Evolutionary conservation across 92 coral and sea anemone species (phyloP), one percentile per base, ranked within the genome.

Genomic region (Porites evermanni): DNA sequence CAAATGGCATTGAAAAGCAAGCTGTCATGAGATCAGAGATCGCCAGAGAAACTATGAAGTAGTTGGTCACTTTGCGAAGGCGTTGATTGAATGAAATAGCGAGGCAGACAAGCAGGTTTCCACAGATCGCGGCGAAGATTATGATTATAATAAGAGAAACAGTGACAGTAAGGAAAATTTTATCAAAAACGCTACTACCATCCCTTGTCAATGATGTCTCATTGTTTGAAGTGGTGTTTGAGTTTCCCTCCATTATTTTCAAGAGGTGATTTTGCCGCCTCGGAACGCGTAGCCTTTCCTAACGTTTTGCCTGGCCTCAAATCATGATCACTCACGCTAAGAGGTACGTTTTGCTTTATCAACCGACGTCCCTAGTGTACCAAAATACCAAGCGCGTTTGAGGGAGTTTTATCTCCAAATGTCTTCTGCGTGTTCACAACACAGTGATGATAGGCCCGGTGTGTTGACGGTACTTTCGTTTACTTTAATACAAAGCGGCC

Each of bases 21-120:
- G 96, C 96, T 51, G 98, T 93, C 29, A 95, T 70, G 52, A 95
- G 88, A 68, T 95, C 98, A 12, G 94, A 89, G n/a, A 95, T 81
- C 3, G 96, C 95, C 76, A 95, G 88, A 5, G 98, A 95, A 79
- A 95, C 93, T 67, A 95, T 95, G 84, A 95, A 95, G 77, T 88
- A 83, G 77, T 94, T 95, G 70, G 98, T 93, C 0, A 92, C 69
- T 32, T 91, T 88, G 56, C 94, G 96, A 18, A 95, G 89, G 26
- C 93, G 89, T 66, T 88, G 84, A 76, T 95, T 84, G 7, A 93
- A 75, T 8, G 84, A 20, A 59, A 95, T 94, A 7, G 98, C 96
- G 32, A 76, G 53, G 81, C 98, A 95, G 11, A 95, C 96, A n/a
- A 95, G 80, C 50, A 95, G 19, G 69, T 95, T 95, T 1, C 98